Conservation (phyloP, 1,140 invertebrate species). For the Lasaia peninsularis region DNA sequence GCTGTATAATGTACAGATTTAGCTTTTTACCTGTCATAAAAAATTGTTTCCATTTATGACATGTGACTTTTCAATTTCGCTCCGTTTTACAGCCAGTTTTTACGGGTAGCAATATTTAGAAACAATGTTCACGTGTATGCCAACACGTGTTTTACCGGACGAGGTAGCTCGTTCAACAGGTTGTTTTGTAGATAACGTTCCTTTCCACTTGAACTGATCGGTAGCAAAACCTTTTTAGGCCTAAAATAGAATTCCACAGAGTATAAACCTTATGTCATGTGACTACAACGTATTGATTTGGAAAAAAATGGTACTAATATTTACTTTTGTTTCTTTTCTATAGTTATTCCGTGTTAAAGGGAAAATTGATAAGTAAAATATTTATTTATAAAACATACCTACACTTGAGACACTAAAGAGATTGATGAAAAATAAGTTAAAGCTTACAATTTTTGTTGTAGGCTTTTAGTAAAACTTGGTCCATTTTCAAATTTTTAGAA, state of each 20-base stretch:
- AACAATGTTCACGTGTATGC: slow-evolving; percentile 31
- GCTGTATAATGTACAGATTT: no score
- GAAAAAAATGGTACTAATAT: no score
- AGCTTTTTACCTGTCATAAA: neutral
- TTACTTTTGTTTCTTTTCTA: no score
- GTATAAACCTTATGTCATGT: neutral
- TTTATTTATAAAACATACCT: no score
- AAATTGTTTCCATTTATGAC: slow-evolving; percentile 7
- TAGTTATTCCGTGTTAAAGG: no score
- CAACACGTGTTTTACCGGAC: slow-evolving; percentile 28
- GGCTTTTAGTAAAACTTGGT: no score
- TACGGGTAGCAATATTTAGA: slow-evolving; percentile 35
- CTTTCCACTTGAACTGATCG: slow-evolving; percentile 9
- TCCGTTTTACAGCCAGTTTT: slow-evolving; percentile 25
- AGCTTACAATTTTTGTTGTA: no score
- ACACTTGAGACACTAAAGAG: no score
- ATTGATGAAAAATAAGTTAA: no score
- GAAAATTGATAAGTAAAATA: no score
- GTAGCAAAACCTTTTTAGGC: slow-evolving; percentile 10
- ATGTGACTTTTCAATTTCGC: slow-evolving; percentile 17
- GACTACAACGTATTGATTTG: no score
- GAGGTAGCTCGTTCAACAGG: slow-evolving; percentile 25
- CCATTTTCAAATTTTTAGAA: no score
- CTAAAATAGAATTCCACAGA: neutral
- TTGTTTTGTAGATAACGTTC: slow-evolving; percentile 24